Conservation (phyloP, 2,888 invertebrate genomes). For the Netelia inedita region DNA sequence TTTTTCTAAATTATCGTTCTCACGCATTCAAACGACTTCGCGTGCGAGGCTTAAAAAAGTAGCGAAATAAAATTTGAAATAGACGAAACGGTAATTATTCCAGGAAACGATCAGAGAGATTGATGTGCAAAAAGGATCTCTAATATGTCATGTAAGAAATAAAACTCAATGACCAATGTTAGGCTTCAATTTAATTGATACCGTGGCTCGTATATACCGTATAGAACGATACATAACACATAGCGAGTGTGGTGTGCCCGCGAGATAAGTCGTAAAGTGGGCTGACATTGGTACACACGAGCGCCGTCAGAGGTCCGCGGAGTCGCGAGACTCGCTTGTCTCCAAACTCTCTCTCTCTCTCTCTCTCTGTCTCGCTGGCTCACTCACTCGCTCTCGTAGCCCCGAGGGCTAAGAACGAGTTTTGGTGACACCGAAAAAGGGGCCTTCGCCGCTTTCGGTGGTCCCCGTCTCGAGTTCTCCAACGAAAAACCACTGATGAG, state of each 20-base stretch:
- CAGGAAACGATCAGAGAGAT: not conserved
- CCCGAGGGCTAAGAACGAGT: constrained; percentile 79
- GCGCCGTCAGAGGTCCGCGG: constrained; percentile 10
- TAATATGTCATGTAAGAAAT: not conserved
- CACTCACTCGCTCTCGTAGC: constrained; percentile 10
- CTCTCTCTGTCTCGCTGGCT: not conserved
- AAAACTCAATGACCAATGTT: constrained; percentile 3
- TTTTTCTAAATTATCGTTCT: not conserved
- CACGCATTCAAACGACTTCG: not conserved
- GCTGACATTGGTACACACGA: constrained; percentile 64
- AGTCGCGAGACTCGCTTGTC: constrained; percentile 46
- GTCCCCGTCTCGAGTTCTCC: constrained; percentile 52
- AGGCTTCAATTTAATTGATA: constrained; percentile 1
- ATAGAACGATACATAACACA: constrained; percentile 31
- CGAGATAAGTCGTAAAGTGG: constrained; percentile 75
- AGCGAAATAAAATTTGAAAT: not conserved
- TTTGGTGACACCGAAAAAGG: constrained; percentile 82
- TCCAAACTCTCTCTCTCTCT: constrained; percentile 3
- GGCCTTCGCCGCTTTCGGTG: constrained; percentile 77
- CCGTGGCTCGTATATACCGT: not conserved
- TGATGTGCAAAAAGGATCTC: not conserved
- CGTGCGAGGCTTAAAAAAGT: not conserved
- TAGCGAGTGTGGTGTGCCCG: constrained; percentile 29
- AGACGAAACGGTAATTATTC: not conserved
- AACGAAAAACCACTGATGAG: constrained; percentile 52